Evolutionary conservation across 1,140 invertebrate genomes (phyloP).

Genomic region (Onthophagus taurus): DNA sequence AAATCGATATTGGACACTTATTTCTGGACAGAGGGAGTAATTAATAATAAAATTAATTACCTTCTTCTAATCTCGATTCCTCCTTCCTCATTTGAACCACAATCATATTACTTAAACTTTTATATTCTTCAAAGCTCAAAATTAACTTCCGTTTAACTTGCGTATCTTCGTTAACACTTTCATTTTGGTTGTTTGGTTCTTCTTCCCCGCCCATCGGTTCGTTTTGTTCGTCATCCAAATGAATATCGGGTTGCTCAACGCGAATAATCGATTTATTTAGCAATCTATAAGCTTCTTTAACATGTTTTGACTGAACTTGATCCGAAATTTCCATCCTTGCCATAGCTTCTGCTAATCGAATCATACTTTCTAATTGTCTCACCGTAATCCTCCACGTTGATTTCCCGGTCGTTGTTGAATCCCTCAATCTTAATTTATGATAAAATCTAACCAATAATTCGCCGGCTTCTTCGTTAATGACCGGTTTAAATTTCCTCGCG

Average conservation of each 20-base stretch:
- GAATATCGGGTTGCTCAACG: constrained; percentile 95
- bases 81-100: constrained; percentile 79
- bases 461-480: constrained; percentile 74
- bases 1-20: no score
- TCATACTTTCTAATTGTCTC: constrained; percentile 96
- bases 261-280: constrained; percentile 98
- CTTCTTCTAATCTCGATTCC: constrained; percentile 61
- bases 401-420: constrained; percentile 58
- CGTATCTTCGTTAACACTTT: constrained; percentile 16
- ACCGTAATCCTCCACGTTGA: constrained; percentile 95
- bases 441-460: constrained; percentile 86
- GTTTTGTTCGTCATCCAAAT: constrained; percentile 58
- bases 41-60: no score
- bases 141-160: constrained; percentile 72
- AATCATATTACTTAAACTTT: constrained; percentile 83
- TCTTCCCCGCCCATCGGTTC: constrained; percentile 44
- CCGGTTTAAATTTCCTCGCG: constrained; percentile 91
- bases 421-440: constrained; percentile 73
- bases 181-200: constrained; percentile 23
- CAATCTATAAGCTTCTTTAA: constrained; percentile 87
- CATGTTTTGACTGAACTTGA: constrained; percentile 77
- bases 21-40: no score
- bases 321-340: constrained; percentile 92
- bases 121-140: constrained; percentile 93
- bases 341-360: constrained; percentile 92